Percentiles rank a stretch among this genome's conserved stretches.
Conservation (phyloP, 2,113 vertebrate species). For the Heterochromis multidens region DNA sequence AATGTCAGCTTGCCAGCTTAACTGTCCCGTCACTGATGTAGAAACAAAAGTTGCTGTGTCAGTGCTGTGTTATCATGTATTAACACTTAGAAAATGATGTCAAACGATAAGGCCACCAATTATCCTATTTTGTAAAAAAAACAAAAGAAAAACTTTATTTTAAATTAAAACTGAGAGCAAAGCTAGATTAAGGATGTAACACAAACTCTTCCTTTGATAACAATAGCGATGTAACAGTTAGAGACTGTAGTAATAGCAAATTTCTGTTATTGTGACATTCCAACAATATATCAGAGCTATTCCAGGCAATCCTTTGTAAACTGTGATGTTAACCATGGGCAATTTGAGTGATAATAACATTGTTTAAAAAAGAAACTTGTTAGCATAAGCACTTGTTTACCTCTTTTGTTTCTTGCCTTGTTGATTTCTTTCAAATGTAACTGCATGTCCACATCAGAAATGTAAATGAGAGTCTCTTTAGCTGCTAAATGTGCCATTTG, state of each 20-base stretch:
- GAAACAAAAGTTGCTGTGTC: background rate
- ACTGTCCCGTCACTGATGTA: accelerated
- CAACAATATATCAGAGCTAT: accelerated
- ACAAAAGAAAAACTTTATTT: background rate
- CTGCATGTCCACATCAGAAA: background rate
- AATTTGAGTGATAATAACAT: background rate
- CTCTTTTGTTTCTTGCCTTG: background rate
- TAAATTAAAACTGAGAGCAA: background rate
- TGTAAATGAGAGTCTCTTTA: background rate
- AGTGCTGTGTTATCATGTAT: background rate
- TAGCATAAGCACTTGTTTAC: background rate
- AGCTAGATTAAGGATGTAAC: background rate
- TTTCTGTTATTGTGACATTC: background rate
- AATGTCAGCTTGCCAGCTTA: background rate
- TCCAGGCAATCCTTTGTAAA: background rate
- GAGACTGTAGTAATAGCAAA: background rate
- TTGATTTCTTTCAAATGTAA: background rate
- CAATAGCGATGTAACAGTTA: background rate
- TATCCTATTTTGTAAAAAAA: background rate
- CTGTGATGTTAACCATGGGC: background rate
- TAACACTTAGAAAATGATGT: background rate
- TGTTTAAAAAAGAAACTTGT: background rate
- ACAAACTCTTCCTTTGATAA: background rate
- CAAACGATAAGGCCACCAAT: background rate
- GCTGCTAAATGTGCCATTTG: background rate